Conservation (phyloP, 2,888 invertebrate species). For the Clepsis dumicolana region DNA sequence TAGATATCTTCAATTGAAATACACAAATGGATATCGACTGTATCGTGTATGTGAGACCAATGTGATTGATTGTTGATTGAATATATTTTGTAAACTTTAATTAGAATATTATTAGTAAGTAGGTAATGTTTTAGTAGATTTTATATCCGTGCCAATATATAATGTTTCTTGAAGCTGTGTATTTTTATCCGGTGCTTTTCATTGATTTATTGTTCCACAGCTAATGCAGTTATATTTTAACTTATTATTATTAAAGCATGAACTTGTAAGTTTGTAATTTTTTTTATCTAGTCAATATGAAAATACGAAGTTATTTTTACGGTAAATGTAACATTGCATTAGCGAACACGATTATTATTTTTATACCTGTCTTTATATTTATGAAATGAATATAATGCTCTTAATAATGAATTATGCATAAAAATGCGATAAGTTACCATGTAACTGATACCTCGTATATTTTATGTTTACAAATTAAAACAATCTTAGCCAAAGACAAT, state of each 20-base stretch:
- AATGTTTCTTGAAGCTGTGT: neutral
- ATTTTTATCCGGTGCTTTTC: neutral
- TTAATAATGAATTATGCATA: neutral
- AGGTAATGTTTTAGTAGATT: constrained; percentile 23
- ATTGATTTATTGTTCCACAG: too few species aligned
- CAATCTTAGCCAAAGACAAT: constrained; percentile 22
- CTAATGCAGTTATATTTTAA: too few species aligned
- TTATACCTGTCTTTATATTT: too few species aligned
- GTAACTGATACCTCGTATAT: neutral
- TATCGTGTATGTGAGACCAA: constrained; percentile 18
- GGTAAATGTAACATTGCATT: too few species aligned
- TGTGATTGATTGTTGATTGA: constrained; percentile 16
- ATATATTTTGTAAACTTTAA: constrained; percentile 22
- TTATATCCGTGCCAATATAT: constrained; percentile 9
- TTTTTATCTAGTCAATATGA: neutral
- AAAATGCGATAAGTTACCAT: neutral
- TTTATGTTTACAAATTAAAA: neutral
- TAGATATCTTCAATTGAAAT: constrained; percentile 6
- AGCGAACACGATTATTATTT: too few species aligned
- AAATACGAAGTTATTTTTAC: too few species aligned
- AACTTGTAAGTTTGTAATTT: neutral
- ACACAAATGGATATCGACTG: constrained; percentile 1
- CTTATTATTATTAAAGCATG: neutral
- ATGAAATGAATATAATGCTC: too few species aligned
- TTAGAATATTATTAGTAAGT: neutral